Percentiles rank a stretch among this genome's conserved stretches.
Conservation (phyloP, 92 coral and sea anemone species). For the Chrysogorgia sp. region DNA sequence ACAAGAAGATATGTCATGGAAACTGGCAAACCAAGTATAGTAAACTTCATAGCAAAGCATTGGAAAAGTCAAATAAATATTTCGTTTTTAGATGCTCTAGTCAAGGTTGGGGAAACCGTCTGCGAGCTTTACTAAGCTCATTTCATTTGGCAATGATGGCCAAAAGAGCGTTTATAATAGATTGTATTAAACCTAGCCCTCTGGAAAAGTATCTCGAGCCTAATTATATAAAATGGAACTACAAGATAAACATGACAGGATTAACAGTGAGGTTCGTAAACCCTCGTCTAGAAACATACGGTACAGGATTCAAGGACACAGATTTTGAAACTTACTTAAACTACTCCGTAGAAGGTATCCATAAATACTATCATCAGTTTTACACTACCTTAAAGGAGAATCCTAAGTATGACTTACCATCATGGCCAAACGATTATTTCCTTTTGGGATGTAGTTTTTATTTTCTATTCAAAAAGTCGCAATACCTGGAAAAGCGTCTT, state of each 20-base stretch:
- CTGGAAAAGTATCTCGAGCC: constrained; percentile 74
- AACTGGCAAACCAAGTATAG: constrained; percentile 76
- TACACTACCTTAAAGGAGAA: background rate
- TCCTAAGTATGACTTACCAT: background rate
- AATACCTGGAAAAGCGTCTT: constrained; percentile 55
- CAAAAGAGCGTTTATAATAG: constrained; percentile 81
- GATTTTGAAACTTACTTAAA: background rate
- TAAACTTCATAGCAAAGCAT: constrained; percentile 59
- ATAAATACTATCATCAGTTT: background rate
- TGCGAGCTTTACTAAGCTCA: constrained; percentile 70
- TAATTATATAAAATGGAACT: constrained; percentile 81
- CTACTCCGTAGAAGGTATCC: background rate
- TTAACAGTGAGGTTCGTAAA: background rate
- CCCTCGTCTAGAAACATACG: no score
- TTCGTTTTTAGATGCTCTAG: constrained; percentile 78
- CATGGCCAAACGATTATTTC: constrained; percentile 45
- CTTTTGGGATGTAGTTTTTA: constrained; percentile 85
- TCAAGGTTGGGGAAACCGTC: constrained; percentile 84
- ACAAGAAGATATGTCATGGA: no score
- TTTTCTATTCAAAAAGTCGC: constrained; percentile 75
- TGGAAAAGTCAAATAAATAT: constrained; percentile 55
- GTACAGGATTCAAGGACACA: no score
- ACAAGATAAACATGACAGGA: constrained; percentile 20
- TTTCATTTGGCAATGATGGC: constrained; percentile 83
- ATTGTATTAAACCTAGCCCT: constrained; percentile 86